Conservation (phyloP, 2,113 vertebrate genomes). For the Ginglymostoma cirratum region DNA sequence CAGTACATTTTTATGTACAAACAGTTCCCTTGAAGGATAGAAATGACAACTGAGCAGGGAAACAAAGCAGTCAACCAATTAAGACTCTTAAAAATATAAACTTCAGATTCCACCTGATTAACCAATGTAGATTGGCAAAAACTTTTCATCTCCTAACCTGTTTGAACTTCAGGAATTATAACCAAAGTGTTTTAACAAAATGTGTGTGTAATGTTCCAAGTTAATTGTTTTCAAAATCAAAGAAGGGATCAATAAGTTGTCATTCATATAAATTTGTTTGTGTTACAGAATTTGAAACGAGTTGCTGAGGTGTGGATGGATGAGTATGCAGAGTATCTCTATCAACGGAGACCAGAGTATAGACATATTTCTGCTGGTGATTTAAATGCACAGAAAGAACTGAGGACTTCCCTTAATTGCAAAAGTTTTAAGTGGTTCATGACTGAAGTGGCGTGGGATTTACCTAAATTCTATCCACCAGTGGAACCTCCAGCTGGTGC, state of each 20-base stretch:
- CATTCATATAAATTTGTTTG: neutral
- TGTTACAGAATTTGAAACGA: conserved; percentile 81
- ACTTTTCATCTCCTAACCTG: neutral
- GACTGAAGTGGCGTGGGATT: conserved; percentile 88
- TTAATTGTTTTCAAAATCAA: neutral
- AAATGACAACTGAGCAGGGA: neutral
- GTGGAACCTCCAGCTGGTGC: conserved; percentile 90
- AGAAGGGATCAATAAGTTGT: neutral
- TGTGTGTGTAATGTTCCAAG: neutral
- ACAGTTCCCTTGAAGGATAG: neutral
- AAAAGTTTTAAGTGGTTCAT: conserved; percentile 95
- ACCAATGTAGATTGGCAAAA: neutral
- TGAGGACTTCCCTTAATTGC: conserved; percentile 75
- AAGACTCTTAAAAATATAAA: neutral
- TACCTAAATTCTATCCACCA: conserved; percentile 85
- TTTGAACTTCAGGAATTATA: neutral
- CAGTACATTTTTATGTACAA: neutral
- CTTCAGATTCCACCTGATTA: neutral
- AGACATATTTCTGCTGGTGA: conserved; percentile 89
- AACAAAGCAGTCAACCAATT: neutral
- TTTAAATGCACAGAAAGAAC: conserved; percentile 74
- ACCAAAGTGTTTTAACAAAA: neutral
- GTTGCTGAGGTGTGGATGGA: conserved; percentile 99
- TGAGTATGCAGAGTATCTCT: conserved; percentile 86
- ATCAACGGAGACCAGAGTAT: conserved; percentile 91